Evolutionary conservation across 2,797 vertebrate species (phyloP).

Genomic region (Molossus molossus): DNA sequence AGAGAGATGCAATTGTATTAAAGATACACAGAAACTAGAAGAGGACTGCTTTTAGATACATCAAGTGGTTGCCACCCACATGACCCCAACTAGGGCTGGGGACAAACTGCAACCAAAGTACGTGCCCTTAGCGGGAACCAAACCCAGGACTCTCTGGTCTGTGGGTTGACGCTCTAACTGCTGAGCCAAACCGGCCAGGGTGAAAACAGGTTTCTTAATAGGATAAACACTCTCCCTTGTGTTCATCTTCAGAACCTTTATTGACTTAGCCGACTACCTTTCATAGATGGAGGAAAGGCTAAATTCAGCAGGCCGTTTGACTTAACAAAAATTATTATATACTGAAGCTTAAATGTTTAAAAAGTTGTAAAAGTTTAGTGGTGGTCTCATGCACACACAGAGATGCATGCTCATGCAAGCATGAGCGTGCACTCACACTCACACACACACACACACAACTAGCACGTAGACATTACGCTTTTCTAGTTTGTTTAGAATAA

Average conservation of each 20-base stretch:
- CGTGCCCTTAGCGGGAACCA: too few relatives aligned
- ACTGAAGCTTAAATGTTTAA: conserved; percentile 52
- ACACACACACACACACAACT: background rate
- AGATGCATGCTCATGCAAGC: background rate
- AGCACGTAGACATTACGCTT: background rate
- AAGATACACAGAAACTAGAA: background rate
- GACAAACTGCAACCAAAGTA: too few relatives aligned
- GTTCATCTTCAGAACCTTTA: background rate
- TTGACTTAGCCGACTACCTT: conserved; percentile 38
- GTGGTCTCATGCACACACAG: background rate
- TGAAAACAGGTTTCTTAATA: conserved; percentile 16
- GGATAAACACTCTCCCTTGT: background rate
- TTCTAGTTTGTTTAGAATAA: conserved; percentile 46
- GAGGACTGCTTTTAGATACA: background rate
- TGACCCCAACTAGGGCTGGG: too few relatives aligned
- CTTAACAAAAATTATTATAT: background rate
- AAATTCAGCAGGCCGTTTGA: conserved; percentile 13
- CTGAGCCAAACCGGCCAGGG: too few relatives aligned
- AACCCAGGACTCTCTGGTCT: too few relatives aligned
- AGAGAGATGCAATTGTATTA: background rate
- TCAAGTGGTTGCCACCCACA: too few relatives aligned
- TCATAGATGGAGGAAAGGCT: conserved; percentile 22
- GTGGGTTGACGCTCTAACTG: too few relatives aligned
- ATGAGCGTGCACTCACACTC: background rate
- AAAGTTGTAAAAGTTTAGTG: conserved; percentile 27